Base-by-base conservation (phyloP, 2,888 invertebrate genomes). In the Tinea pellionella region DNA sequence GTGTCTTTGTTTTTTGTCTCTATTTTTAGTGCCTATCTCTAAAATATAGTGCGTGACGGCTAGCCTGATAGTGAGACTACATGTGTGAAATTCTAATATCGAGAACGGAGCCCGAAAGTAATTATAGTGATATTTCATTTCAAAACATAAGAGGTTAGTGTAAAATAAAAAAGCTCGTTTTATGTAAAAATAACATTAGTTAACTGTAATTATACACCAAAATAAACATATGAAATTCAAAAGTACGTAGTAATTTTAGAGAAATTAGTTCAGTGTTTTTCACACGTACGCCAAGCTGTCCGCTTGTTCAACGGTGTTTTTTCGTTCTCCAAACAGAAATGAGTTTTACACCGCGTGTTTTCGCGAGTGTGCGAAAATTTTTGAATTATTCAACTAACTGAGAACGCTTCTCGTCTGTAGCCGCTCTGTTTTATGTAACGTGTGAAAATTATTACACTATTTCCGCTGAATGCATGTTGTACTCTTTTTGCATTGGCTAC, bases 311-410 rank as follows among this genome's bases (percentile, higher is more conserved):
- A 16, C 47, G 15, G 13, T 47, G 29, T 55, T 55, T 55, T 55
- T 13, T 19, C 24, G 11, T n/a, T 55, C 19, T 2, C 55, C 55
- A 55, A 55, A 55, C 55, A 55, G 29, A 55, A 55, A 55, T 55
- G 18, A 55, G 19, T 29, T 47, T 47, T 15, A 6, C 15, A 47
- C 55, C 24, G 55, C 29, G 55, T 55, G 55, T 55, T 55, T 55
- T 55, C 29, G 55, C 55, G 19, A 55, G 55, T 55, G 18, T 55
- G 55, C 12, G 15, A n/a, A 55, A 73, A 74, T 76, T 75, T 76
- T 74, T 77, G 75, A 78, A 77, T 77, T 71, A 78, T 78, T 77
- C 74, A 77, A 68, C 71, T 74, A 72, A 74, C 69, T 69, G 72
- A 73, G 69, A 69, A 24, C 55, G 12, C 19, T 29, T 24, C n/a